Conservation (phyloP, 2,888 invertebrate genomes). For the Scaptomyza polygonia region DNA sequence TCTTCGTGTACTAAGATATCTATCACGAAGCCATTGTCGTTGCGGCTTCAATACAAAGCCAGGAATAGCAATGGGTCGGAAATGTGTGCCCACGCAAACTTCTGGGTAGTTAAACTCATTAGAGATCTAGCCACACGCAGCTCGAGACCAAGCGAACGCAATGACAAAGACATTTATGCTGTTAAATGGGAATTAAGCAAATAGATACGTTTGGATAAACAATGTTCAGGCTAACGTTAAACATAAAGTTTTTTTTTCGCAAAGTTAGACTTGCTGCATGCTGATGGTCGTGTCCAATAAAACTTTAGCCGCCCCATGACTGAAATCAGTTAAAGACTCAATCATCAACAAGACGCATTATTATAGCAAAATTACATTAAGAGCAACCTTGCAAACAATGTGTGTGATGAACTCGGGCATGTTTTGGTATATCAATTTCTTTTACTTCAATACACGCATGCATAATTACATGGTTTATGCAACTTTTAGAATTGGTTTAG, state of each 20-base stretch:
- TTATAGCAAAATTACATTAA: constrained; percentile 32
- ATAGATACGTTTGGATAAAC: constrained; percentile 48
- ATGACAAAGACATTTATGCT: constrained; percentile 36
- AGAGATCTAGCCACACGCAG: constrained; percentile 5
- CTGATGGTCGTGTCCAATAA: constrained; percentile 47
- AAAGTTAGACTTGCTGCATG: constrained; percentile 34
- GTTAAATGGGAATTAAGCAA: constrained; percentile 55
- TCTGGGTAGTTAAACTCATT: constrained; percentile 18
- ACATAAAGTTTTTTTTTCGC: constrained; percentile 47
- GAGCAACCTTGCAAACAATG: not conserved
- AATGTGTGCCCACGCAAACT: constrained; percentile 8
- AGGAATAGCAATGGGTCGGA: not conserved
- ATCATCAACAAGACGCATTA: constrained; percentile 55
- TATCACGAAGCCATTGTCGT: constrained; percentile 10
- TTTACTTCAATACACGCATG: constrained; percentile 6
- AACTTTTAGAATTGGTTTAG: constrained; percentile 22
- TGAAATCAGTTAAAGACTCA: constrained; percentile 73
- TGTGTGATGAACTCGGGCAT: too few species aligned
- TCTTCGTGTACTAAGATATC: constrained; percentile 12
- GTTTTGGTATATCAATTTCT: constrained; percentile 5
- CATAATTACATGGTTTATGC: constrained; percentile 10
- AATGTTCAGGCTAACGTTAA: constrained; percentile 19
- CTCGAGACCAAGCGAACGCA: constrained; percentile 4
- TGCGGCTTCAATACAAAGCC: constrained; percentile 6
- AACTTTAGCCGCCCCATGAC: constrained; percentile 66